Evolutionary conservation across 2,888 invertebrate genomes (phyloP).

Genomic region (Lepidochrysops patricia): DNA sequence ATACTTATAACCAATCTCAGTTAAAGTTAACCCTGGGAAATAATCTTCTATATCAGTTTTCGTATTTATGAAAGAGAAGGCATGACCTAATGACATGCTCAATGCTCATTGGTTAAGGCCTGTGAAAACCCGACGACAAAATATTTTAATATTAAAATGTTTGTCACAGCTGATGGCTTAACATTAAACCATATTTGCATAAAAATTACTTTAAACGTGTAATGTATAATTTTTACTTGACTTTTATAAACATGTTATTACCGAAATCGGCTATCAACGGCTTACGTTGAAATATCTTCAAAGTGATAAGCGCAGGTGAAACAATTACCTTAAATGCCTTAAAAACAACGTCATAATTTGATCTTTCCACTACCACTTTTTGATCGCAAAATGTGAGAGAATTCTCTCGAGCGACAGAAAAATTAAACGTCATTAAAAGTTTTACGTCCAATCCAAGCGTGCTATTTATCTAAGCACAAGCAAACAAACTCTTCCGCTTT

Average conservation of each 20-base stretch:
- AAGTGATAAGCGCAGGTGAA: slow-evolving; percentile 9
- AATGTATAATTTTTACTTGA: slow-evolving; percentile 20
- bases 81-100: too few relatives aligned
- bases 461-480: too few relatives aligned
- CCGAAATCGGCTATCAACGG: slow-evolving; percentile 13
- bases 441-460: too few relatives aligned
- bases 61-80: too few relatives aligned
- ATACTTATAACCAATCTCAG: too few relatives aligned
- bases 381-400: neutral
- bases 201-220: slow-evolving; percentile 24
- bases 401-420: neutral
- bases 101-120: too few relatives aligned
- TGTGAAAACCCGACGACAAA: neutral
- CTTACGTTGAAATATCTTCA: slow-evolving; percentile 2
- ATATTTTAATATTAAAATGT: neutral
- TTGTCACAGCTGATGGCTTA: neutral
- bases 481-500: too few relatives aligned
- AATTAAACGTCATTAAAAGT: neutral
- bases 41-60: too few relatives aligned
- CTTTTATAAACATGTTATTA: slow-evolving; percentile 13
- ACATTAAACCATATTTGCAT: slow-evolving; percentile 22
- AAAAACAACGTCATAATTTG: slow-evolving; percentile 5
- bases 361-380: neutral
- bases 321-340: slow-evolving; percentile 13
- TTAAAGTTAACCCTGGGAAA: too few relatives aligned